A percentile compares a stretch with the other conserved stretches of the same genome.
These are phyloP conservation scores for Alfaro cultratus DNA, from an alignment of 2,797 vertebrate genomes.

Conservation along the genomic window DNA sequence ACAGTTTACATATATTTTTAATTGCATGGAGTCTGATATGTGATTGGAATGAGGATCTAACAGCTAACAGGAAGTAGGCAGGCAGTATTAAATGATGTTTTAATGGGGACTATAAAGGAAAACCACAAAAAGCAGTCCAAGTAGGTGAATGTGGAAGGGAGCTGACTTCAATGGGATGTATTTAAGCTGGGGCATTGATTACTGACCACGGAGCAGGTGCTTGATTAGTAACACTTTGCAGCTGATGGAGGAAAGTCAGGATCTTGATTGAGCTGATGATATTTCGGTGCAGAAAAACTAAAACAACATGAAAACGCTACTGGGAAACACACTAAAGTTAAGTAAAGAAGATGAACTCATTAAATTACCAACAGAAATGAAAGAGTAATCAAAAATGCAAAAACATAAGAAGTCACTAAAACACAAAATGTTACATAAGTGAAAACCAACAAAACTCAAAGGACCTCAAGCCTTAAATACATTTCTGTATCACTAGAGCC, in stretches of 20 bases:
- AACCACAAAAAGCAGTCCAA: neutral
- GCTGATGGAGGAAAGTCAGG: neutral
- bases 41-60: neutral
- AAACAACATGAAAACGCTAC: neutral
- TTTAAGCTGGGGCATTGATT: neutral
- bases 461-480: neutral
- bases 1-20: neutral
- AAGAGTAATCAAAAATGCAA: neutral
- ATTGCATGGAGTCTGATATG: neutral
- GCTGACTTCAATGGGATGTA: neutral
- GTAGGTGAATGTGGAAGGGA: neutral
- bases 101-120: neutral
- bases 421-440: neutral
- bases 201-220: neutral
- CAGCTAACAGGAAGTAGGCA: neutral
- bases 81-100: neutral
- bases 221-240: neutral
- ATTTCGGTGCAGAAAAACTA: neutral
- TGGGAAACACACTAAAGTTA: neutral
- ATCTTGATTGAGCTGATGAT: neutral
- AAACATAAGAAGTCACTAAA: neutral
- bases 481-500: neutral
- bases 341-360: neutral
- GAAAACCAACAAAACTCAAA: neutral
- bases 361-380: neutral